Conservation (phyloP, 1,140 invertebrate species). For the Bombyx mori region ASM3026992v2 NC_085110.1:5559001-5559500, state of each 20-base stretch:
- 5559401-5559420: neutral
- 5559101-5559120: slow-evolving; percentile 70
- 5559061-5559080: slow-evolving; percentile 34
- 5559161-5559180: slow-evolving; percentile 65
- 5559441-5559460: too few species aligned
- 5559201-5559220: slow-evolving; percentile 55
- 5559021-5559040: slow-evolving; percentile 1
- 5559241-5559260: slow-evolving; percentile 68
- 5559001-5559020: neutral
- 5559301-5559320: slow-evolving; percentile 37
- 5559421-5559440: too few species aligned
- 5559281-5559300: slow-evolving; percentile 69
- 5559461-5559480: too few species aligned
- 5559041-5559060: neutral
- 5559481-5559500: too few species aligned
- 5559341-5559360: slow-evolving; percentile 28
- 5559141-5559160: slow-evolving; percentile 45
- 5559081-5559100: slow-evolving; percentile 54
- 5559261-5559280: slow-evolving; percentile 68
- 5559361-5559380: slow-evolving; percentile 27
- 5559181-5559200: slow-evolving; percentile 49
- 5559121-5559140: slow-evolving; percentile 59
- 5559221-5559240: slow-evolving; percentile 63
- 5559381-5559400: slow-evolving; percentile 12
- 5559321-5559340: slow-evolving; percentile 50